Evolutionary conservation across 2,797 vertebrate genomes (phyloP).

Genomic region (Hippoglossus hippoglossus): DNA sequence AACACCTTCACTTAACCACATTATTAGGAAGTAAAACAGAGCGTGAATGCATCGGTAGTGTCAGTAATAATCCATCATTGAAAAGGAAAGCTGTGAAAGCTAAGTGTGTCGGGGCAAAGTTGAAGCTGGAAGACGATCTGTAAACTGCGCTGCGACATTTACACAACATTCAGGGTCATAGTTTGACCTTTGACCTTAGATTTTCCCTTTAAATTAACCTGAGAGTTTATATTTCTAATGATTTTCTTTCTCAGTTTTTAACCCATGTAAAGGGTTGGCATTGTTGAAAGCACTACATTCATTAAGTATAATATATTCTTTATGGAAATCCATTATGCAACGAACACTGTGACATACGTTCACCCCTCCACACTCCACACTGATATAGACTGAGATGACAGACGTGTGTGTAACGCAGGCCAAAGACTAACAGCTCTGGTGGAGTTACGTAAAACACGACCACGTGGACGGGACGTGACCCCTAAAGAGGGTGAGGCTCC

Average conservation of each 20-base stretch:
- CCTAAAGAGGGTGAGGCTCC: conserved; percentile 54
- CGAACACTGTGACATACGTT: not conserved
- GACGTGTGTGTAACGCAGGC: conserved; percentile 46
- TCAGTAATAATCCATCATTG: conserved; percentile 4
- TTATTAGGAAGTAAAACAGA: not conserved
- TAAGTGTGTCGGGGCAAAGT: not conserved
- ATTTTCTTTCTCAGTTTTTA: too few species aligned
- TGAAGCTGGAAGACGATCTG: not conserved
- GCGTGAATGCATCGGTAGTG: not conserved
- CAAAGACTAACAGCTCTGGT: conserved; percentile 52
- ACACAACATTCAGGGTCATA: not conserved
- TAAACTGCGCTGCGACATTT: not conserved
- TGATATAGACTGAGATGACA: not conserved
- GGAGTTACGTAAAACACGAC: conserved; percentile 68
- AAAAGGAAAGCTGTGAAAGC: not conserved
- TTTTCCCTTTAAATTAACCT: too few species aligned
- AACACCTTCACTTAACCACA: not conserved
- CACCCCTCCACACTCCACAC: conserved; percentile 13
- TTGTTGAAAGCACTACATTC: too few species aligned
- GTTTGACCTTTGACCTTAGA: not conserved
- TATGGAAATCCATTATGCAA: too few species aligned
- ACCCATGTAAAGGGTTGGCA: too few species aligned
- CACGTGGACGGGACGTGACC: conserved; percentile 64
- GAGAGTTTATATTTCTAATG: too few species aligned
- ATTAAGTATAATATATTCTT: too few species aligned